Base-by-base conservation (phyloP, 2,113 vertebrate genomes). In the Lota lota region DNA sequence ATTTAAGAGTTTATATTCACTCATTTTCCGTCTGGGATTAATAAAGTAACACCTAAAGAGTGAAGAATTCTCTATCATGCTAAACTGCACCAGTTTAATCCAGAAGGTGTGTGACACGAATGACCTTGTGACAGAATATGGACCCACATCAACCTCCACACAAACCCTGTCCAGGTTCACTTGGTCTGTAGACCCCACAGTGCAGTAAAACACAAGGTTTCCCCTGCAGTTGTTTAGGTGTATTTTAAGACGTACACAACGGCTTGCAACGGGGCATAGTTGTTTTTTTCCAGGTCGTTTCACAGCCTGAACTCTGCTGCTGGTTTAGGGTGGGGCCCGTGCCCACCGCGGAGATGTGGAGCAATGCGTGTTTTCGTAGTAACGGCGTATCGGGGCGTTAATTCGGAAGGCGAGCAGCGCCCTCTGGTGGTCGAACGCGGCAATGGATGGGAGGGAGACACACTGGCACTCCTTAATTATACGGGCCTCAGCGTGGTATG, bases 291-390 rank as follows among this genome's bases (percentile, higher is more conserved):
- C 22, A 21, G 40, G 51, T 50, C 66, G n/a, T 56, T n/a, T 18
- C 53, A 10, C 17, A 66, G 47, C 61, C 28, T 72, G 36, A 67
- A 21, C 36, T 65, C 28, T 59, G 77, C 69, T 78, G 79, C 40
- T 47, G 62, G 80, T 81, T 84, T 89, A 81, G 91, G 89, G 90
- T 90, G 91, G 87, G 91, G 89, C 75, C 40, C 47, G 73, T 66
- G 69, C 77, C 75, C 51, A 4, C 5, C 24, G 54, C 59, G 63
- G 61, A 59, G 80, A 68, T 75, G 83, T 78, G 76, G 69, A 71
- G 76, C 76, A 73, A 78, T 77, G 79, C 69, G 66, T 63, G 68
- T 71, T 66, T 77, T 81, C 75, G 83, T 47, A 10, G 66, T 65
- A 70, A 73, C 70, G 36, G 76, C 61, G 68, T 5, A 22, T 21